Evolutionary conservation across 2,797 vertebrate genomes (phyloP).

Genomic region (Pseudotriccus pelzelni): DNA sequence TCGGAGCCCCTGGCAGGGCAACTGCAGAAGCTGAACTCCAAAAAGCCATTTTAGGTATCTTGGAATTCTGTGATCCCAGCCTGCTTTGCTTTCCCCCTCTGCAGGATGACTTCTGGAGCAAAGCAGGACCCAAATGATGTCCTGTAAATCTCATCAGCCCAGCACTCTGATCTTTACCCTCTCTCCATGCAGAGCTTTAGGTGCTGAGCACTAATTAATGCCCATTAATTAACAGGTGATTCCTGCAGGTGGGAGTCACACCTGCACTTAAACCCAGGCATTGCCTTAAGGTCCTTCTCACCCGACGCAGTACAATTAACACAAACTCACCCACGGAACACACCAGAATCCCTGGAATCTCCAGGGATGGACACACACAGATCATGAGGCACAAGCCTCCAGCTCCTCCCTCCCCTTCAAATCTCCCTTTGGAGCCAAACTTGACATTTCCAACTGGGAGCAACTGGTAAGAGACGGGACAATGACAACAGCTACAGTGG

Average conservation of each 20-base stretch:
- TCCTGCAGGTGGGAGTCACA: not conserved
- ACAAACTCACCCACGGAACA: not conserved
- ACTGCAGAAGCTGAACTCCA: not conserved
- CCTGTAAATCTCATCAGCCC: not conserved
- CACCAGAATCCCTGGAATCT: fast-evolving
- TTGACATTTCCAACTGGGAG: not conserved
- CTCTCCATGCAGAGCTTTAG: not conserved
- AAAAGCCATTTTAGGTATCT: not conserved
- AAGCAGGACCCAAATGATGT: not conserved
- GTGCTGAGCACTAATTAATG: not conserved
- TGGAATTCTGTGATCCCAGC: not conserved
- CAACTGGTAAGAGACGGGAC: not conserved
- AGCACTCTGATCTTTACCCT: not conserved
- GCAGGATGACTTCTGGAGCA: not conserved
- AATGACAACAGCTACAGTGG: not conserved
- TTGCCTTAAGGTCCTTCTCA: not conserved
- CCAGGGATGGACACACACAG: fast-evolving
- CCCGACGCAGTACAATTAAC: fast-evolving
- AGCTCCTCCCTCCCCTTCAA: not conserved
- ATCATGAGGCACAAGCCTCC: fast-evolving
- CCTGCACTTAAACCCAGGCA: not conserved
- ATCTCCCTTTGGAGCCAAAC: not conserved
- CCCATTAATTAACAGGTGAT: not conserved
- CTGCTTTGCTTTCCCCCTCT: not conserved
- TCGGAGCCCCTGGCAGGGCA: not conserved